Evolutionary conservation across 2,113 vertebrate genomes (phyloP), one percentile per base, ranked within the genome.

Genomic region (Passer domesticus): DNA sequence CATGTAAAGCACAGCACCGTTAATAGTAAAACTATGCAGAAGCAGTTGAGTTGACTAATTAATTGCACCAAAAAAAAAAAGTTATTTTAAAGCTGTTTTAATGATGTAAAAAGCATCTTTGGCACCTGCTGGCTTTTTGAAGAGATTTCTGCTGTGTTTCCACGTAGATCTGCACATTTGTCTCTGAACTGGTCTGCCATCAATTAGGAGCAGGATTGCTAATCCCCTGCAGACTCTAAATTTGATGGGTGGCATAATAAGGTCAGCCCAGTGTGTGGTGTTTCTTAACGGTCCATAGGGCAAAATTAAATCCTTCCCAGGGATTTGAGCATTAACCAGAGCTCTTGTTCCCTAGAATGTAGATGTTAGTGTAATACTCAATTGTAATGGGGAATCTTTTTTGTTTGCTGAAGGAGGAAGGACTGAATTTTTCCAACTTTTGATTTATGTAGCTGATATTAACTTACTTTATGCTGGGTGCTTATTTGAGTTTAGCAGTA

Each of bases 151-250:
- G 82, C 87, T 90, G 74, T 44, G 64, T 93, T 95, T 95, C 79
- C 73, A 27, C 1, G 0, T 93, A 59, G 92, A 60, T 74, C 56
- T 94, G 94, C 64, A 16, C 74, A 72, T 92, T 92, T 90, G 56
- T 41, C 68, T 90, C 68, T 77, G 64, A 93, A 63, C 82, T 96
- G 90, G 11, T 90, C 64, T 96, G 76, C 85, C 83, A 89, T 86
- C 92, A 94, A 75, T 97, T 96, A 96, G 76, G 58, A 86, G 76
- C 89, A 49, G 94, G 92, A 62, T 90, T 81, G 76, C 66, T 95
- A 96, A 96, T 97, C 94, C 96, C 85, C 83, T 93, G 85, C 88
- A 95, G 92, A 37, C 76, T 86, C 91, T 95, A 67, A 81, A 92
- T 95, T 87, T 94, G 95, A 93, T 94, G 94, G 94, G 82, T 93